These are phyloP conservation scores for Trichogramma pretiosum DNA, from an alignment of 1,140 invertebrate species.

Conservation along the genomic window DNA sequence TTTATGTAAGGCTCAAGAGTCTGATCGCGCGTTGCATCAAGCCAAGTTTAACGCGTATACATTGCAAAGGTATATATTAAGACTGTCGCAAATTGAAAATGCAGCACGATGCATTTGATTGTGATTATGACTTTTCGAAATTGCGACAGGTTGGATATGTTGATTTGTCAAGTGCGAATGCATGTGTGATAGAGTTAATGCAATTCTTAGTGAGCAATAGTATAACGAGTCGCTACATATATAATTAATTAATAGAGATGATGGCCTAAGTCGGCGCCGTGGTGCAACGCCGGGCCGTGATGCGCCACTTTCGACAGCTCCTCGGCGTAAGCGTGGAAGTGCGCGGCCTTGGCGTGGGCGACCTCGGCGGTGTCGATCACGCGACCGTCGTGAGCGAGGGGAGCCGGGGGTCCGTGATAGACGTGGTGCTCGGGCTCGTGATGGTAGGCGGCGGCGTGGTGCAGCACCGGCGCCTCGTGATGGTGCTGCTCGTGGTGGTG, in stretches of 20 bases:
- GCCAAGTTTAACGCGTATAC: no score
- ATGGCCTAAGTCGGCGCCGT: conserved; percentile 8
- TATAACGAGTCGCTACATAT: no score
- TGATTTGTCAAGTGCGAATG: no score
- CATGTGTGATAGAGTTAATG: no score
- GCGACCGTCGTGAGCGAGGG: conserved; percentile 36
- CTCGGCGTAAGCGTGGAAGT: conserved; percentile 48
- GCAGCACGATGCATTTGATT: no score
- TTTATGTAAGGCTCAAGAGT: no score
- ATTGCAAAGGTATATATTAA: no score
- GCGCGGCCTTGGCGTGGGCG: conserved; percentile 49
- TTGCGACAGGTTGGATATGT: no score
- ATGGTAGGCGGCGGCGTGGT: conserved; percentile 8
- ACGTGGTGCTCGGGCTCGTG: conserved; percentile 18
- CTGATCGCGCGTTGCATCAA: no score
- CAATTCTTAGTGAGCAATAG: no score
- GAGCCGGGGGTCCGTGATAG: conserved; percentile 33
- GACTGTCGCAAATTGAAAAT: no score
- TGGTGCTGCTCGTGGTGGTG: conserved; percentile 7
- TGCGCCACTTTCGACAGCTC: conserved; percentile 34
- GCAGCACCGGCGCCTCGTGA: background rate
- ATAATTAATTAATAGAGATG: conserved; percentile 12
- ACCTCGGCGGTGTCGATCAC: conserved; percentile 52
- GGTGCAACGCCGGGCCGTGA: conserved; percentile 8
- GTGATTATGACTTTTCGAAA: no score